Evolutionary conservation across 2,888 invertebrate species (phyloP).

Genomic region (Prosopocoilus inquinatus): DNA sequence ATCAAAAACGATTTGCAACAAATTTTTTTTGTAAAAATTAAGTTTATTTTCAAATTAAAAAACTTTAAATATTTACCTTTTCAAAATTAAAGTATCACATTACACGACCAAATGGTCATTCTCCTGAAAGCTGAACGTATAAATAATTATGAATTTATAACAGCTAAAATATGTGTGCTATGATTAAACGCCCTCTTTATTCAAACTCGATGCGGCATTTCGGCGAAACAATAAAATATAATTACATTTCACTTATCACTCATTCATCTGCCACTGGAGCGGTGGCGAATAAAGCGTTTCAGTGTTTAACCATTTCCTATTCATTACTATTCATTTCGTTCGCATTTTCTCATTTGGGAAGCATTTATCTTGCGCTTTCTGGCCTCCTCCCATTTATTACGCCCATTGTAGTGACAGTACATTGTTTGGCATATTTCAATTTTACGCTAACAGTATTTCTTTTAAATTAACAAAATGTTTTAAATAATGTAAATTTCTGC

Average conservation of each 20-base stretch:
- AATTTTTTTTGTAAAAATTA: too few species aligned
- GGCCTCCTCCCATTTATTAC: constrained; percentile 22
- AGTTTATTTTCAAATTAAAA: too few species aligned
- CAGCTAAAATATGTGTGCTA: constrained; percentile 21
- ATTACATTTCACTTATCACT: constrained; percentile 51
- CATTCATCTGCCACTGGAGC: constrained; percentile 45
- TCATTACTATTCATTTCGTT: constrained; percentile 50
- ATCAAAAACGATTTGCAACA: too few species aligned
- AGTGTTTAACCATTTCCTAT: constrained; percentile 50
- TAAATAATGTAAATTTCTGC: not conserved
- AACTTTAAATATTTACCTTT: too few species aligned
- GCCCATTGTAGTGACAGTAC: constrained; percentile 5
- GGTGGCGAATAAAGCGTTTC: constrained; percentile 47
- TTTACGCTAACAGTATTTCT: not conserved
- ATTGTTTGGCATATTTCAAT: not conserved
- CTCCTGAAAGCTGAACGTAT: not conserved
- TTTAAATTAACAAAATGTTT: not conserved
- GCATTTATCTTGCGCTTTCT: constrained; percentile 47
- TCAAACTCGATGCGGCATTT: constrained; percentile 45
- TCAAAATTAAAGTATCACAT: too few species aligned
- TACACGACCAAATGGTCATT: too few species aligned
- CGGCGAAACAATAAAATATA: constrained; percentile 49
- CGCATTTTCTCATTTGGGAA: constrained; percentile 47
- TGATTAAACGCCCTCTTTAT: constrained; percentile 43
- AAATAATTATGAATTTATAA: constrained; percentile 7